Evolutionary conservation across 2,888 invertebrate species (phyloP), one percentile per base, ranked within the genome.

Genomic region (Alviniconcha strummeri): DNA sequence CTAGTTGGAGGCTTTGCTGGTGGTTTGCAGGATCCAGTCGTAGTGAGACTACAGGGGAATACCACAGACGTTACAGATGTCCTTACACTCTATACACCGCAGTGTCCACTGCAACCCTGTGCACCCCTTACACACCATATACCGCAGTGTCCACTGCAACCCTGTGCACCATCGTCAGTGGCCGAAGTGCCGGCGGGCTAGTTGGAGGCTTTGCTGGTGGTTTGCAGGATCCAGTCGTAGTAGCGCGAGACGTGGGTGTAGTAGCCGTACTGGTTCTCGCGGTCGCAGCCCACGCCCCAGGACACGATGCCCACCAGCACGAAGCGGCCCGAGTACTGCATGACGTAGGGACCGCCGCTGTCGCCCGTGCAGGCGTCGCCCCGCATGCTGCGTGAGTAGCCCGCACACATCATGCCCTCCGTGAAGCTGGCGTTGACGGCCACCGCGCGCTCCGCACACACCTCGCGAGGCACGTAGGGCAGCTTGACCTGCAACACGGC

Each of bases 361-460:
- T 90, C 90, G 8, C 90, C 90, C 54, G 85, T 82, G 72, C 90
- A 90, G 6, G 89, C 87, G 80, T 90, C 90, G 4, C 89, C 90
- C n/a, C 86, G 85, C 83, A 88, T 86, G 67, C 86, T 85, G 19
- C 87, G 83, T 3, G 86, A 82, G 71, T 88, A 90, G 5, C 90
- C 90, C 8, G 90, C 90, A 81, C 90, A 90, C 79, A 90, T 87
- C 90, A 90, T 90, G 17, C 87, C 86, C 17, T 85, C 83, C 1
- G 90, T 89, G 79, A 89, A 88, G 67, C 84, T 86, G 17, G 87
- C 88, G 52, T 84, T 86, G 11, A 87, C 87, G 4, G 85, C 84
- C 1, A 83, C 83, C 0, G 88, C 86, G 0, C 87, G 83, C 71
- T 85, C 81, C 6, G 80, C 79, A 75, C 90, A 90, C 1, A 87